Evolutionary conservation across 2,113 vertebrate genomes (phyloP).

Genomic region (Nothobranchius kuhntae): DNA sequence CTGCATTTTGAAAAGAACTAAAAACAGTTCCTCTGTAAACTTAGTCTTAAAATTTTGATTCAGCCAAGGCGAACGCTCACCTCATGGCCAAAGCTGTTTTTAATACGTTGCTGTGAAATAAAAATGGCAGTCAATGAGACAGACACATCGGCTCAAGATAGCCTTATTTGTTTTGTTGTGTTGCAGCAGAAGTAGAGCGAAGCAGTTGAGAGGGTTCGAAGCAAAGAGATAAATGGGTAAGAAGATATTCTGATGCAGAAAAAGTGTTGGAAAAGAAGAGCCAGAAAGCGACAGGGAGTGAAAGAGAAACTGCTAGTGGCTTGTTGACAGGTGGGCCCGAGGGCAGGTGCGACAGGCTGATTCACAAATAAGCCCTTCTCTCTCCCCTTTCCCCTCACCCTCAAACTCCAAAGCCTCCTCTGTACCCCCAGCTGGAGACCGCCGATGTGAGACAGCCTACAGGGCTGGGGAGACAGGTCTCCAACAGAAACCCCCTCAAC

Average conservation of each 20-base stretch:
- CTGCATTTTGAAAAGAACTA: too few relatives aligned
- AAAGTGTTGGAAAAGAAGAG: conserved; percentile 56
- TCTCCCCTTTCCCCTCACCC: conserved; percentile 9
- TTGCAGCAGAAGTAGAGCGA: conserved; percentile 39
- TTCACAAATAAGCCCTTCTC: conserved; percentile 62
- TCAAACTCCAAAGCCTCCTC: conserved; percentile 29
- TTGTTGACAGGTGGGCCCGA: conserved; percentile 74
- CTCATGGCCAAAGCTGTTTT: conserved; percentile 47
- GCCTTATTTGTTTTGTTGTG: conserved; percentile 67
- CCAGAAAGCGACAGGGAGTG: conserved; percentile 52
- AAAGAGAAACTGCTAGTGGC: conserved; percentile 67
- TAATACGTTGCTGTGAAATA: conserved; percentile 49
- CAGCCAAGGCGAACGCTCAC: conserved; percentile 51
- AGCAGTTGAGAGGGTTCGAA: conserved; percentile 31
- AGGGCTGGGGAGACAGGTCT: conserved; percentile 69
- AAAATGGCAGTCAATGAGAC: conserved; percentile 47
- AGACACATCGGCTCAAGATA: conserved; percentile 49
- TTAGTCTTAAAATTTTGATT: conserved; percentile 43
- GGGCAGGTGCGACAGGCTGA: conserved; percentile 74
- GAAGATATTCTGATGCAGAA: conserved; percentile 48
- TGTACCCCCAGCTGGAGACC: conserved; percentile 61
- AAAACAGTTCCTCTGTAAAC: too few relatives aligned
- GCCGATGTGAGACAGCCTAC: conserved; percentile 72
- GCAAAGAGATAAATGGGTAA: conserved; percentile 55
- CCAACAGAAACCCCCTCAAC: conserved; percentile 60